Evolutionary conservation across 2,888 invertebrate genomes (phyloP).

Genomic region (Polia nebulosa): DNA sequence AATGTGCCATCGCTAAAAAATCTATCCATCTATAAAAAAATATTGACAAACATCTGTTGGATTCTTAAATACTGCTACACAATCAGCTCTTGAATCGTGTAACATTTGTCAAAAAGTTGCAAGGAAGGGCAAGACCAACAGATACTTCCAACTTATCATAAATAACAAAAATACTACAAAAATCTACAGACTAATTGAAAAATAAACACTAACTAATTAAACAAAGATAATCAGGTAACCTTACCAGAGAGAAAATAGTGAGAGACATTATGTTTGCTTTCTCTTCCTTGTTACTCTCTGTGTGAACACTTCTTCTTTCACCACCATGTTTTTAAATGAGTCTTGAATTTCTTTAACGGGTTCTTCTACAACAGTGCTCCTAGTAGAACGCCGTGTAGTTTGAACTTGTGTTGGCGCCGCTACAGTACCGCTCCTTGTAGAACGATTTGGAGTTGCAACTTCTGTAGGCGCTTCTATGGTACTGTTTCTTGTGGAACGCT

Average conservation of each 20-base stretch:
- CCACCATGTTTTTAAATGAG: conserved; percentile 24
- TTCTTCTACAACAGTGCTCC: background rate
- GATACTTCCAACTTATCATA: conserved; percentile 3
- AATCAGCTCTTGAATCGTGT: background rate
- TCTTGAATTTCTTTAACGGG: conserved; percentile 28
- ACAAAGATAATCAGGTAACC: conserved; percentile 36
- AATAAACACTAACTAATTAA: conserved; percentile 11
- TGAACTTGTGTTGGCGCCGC: background rate
- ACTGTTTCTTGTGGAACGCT: background rate
- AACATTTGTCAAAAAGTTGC: background rate
- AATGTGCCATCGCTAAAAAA: conserved; percentile 13
- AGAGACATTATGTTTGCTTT: conserved; percentile 69
- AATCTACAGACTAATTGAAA: conserved; percentile 1
- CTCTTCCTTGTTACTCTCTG: conserved; percentile 79
- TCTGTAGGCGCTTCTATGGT: background rate
- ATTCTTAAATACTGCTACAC: background rate
- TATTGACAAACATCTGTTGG: background rate
- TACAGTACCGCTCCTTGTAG: background rate
- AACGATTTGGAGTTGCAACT: background rate
- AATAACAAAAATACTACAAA: conserved; percentile 5
- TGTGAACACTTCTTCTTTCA: conserved; percentile 75
- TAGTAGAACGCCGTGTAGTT: background rate
- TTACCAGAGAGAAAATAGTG: conserved; percentile 39
- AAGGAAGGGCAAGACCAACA: background rate
- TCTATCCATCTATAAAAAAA: background rate